These are phyloP conservation scores for Phataginus tricuspis DNA, from an alignment of 2,797 vertebrate genomes.

Conservation along the genomic window DNA sequence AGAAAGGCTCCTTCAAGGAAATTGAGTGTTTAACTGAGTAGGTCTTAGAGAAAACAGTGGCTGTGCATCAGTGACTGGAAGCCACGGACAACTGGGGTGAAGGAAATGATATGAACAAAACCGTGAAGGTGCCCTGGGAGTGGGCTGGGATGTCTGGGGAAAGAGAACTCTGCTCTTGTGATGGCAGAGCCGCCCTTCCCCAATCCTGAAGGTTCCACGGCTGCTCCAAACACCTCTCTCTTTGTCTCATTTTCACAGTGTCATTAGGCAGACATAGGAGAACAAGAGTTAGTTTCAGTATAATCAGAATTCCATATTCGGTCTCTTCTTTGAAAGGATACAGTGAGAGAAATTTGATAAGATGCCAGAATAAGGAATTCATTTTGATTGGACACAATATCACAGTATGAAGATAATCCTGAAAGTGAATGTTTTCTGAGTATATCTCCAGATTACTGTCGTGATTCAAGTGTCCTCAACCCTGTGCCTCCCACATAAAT, in stretches of 20 bases:
- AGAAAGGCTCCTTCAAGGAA: not conserved
- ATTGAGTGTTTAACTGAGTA: not conserved
- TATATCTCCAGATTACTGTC: not conserved
- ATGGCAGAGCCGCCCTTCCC: not conserved
- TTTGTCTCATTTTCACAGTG: not conserved
- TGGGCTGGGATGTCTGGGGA: not conserved
- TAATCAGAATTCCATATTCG: not conserved
- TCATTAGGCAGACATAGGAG: not conserved
- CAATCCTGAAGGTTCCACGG: not conserved
- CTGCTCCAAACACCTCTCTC: not conserved
- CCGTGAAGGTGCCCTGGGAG: not conserved
- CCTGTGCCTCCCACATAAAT: accelerated
- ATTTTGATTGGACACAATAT: not conserved
- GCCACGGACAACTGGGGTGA: not conserved
- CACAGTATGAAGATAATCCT: not conserved
- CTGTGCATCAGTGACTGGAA: not conserved
- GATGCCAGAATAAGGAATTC: not conserved
- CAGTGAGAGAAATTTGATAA: not conserved
- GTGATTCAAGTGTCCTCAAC: not conserved
- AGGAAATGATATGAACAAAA: not conserved
- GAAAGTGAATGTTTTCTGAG: not conserved
- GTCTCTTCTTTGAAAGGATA: not conserved
- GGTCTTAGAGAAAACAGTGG: not conserved
- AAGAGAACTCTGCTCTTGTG: not conserved
- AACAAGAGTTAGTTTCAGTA: not conserved